phyloP scores from a whole-genome alignment of 2,797 vertebrate species.

The Poecile montanus region DNA sequence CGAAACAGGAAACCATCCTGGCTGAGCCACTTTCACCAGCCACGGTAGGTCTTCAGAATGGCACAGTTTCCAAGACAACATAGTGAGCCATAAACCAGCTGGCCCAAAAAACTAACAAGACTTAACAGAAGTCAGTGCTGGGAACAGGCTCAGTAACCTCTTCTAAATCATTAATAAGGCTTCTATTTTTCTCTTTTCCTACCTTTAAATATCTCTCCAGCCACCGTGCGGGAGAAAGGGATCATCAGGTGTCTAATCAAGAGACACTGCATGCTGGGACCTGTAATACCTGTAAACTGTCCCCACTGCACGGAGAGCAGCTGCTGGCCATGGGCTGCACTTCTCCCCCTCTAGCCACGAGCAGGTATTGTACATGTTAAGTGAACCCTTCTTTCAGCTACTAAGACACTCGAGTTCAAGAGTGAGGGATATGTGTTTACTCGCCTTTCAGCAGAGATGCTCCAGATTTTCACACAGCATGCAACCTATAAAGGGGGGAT shows the following conservation, averaged over 20 bases:
- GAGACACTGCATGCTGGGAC: conserved; percentile 3
- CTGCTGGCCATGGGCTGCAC: background rate
- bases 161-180: background rate
- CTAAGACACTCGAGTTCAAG: conserved; percentile 60
- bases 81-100: background rate
- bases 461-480: conserved; percentile 64
- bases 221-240: background rate
- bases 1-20: background rate
- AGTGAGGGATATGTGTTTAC: conserved; percentile 65
- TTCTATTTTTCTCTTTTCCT: background rate
- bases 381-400: conserved; percentile 48
- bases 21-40: background rate
- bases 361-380: background rate
- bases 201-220: background rate
- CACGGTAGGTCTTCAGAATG: background rate
- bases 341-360: background rate
- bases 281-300: background rate
- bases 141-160: background rate
- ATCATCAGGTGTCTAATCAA: conserved; percentile 23
- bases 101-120: background rate
- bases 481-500: conserved; percentile 54
- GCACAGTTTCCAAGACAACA: background rate
- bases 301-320: conserved; percentile 8
- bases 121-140: background rate
- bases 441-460: conserved; percentile 56